phyloP scores from a whole-genome alignment of 2,797 vertebrate species.

The Masticophis lateralis region DNA sequence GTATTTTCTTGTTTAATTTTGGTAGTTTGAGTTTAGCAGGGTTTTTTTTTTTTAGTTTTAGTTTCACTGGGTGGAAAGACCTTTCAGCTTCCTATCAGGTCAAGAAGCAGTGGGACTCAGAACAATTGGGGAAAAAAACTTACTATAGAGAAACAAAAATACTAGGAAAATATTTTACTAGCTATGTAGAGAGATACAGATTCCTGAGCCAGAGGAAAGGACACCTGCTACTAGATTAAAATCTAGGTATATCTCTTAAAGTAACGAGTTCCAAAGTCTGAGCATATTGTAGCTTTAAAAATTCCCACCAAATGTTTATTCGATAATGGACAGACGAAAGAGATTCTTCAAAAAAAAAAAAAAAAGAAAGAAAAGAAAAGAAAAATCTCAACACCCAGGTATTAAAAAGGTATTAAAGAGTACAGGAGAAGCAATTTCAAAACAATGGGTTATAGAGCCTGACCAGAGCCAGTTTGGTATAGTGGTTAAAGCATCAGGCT shows the following conservation, averaged over 20 bases:
- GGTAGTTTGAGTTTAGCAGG: background rate
- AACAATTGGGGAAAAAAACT: background rate
- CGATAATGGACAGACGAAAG: background rate
- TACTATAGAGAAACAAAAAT: background rate
- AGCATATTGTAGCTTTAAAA: background rate
- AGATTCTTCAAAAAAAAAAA: background rate
- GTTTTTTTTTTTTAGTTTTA: background rate
- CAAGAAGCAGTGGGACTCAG: background rate
- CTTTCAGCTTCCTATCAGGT: background rate
- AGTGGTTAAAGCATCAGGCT: background rate
- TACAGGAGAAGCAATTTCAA: background rate
- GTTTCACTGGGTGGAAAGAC: background rate
- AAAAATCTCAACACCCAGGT: background rate
- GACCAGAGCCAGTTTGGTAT: background rate
- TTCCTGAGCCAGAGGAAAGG: background rate
- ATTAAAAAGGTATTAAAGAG: background rate
- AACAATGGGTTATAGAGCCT: background rate
- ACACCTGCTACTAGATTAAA: background rate
- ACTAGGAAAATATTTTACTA: background rate
- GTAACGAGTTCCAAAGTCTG: background rate
- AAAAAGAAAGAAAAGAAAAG: background rate
- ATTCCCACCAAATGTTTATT: background rate
- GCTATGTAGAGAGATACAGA: background rate
- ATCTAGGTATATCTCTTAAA: background rate
- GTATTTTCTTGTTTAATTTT: background rate